Base-by-base conservation (phyloP, 2,888 invertebrate genomes). In the Eustalomyia histrio region DNA sequence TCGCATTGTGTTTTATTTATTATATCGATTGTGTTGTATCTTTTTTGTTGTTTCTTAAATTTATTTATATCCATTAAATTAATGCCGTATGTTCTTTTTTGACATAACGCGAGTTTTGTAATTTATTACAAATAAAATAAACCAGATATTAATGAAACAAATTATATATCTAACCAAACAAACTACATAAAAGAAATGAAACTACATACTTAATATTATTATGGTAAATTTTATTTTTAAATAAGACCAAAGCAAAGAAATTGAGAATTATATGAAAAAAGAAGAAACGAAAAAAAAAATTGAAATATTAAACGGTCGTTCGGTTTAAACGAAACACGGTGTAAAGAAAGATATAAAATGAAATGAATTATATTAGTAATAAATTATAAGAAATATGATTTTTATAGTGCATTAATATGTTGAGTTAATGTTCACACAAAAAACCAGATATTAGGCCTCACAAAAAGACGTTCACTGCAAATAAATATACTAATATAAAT, bases 371-470 rank as follows among this genome's bases (percentile, higher is more conserved):
- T 47, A 14, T 47, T 14, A 14, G n/a, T 47, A n/a, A n/a, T 47
- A n/a, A n/a, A 47, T 47, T 47, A 39, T 39, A 82, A 78, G 65
- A 65, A 61, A 67, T 35, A 57, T 33, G 10, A 29, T 64, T 67
- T 67, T 55, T 57, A 29, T 29, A 29, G 65, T 72, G 72, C 65
- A 82, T 83, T 71, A 64, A 85, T 85, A 82, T 84, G 83, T 39
- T 84, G 86, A 85, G 82, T 83, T 82, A 85, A 87, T n/a, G 2
- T 57, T 61, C n/a, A 53, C 43, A 65, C 61, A 69, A 52, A 47
- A 83, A 83, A 71, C 18, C 79, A 74, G 68, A 63, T 63, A 73
- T 52, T 68, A 73, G 63, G 79, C 79, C 79, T 50, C 55, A 68
- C 75, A 69, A 63, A 74, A 67, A 55, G 64, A 53, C 60, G 39